Base-by-base conservation (phyloP, 2,797 vertebrate genomes). In the Neosalanx taihuensis region DNA sequence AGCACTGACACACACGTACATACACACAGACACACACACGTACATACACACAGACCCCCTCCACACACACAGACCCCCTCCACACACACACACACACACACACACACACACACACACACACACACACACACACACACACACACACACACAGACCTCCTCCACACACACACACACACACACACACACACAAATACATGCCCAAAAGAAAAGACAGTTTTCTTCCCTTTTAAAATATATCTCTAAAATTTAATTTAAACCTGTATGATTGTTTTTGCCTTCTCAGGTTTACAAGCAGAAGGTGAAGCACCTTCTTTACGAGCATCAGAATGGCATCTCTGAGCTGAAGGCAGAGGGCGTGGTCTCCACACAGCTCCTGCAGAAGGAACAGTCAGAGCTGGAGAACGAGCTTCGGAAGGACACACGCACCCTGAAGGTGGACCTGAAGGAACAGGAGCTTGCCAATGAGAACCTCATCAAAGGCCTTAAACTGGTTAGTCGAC, bases 241-340 rank as follows among this genome's bases (percentile, higher is more conserved):
- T 13, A 10, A 37, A 46, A 46, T 41, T 10, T 2, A 3, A 41
- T 41, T 46, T n/a, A 56, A n/a, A 5, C 15, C 51, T 56, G 51
- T 6, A 56, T 56, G 17, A 56, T 17, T 56, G 6, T 7, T 33
- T 46, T 46, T 46, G 33, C 2, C 29, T 35, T 18, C 67, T 5
- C 69, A 99, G 97, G 94, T 97, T 9, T 98, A 97, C 79, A 97
- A 95, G 80, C 96, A 97, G 91, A 99, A 98, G 79, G 95, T 98
- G 81, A 99, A 98, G 84, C 96, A 99, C 79, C 84, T 98, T 57
- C 72, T 98, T 26, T 94, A 95, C 0, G 97, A 99, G 82, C 96
- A 99, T 64, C 95, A 97, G 90, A 96, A 95, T 80, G 95, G 86
- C 37, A 81, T 95, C 5, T 90, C 90, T 0, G 96, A 97, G 83